phyloP scores from a whole-genome alignment of 1,140 invertebrate species.

The Heliconius nattereri region DNA sequence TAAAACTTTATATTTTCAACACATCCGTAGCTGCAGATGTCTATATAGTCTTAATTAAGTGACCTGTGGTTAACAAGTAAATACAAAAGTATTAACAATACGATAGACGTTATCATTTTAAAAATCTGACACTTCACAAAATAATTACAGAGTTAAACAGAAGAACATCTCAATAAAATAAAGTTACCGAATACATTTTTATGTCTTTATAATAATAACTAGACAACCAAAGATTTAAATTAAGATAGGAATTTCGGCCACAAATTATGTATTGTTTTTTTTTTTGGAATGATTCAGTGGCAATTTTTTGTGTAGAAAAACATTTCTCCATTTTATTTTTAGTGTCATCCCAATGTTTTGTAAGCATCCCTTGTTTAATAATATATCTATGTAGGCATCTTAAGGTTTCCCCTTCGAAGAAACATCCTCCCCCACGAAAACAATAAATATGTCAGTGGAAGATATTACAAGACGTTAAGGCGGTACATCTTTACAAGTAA shows the following conservation, averaged over 20 bases:
- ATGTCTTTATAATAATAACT: constrained; percentile 28
- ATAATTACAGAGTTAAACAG: constrained; percentile 26
- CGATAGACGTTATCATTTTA: background rate
- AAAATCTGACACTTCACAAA: background rate
- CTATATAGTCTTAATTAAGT: background rate
- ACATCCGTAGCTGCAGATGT: background rate
- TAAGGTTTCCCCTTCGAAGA: constrained; percentile 56
- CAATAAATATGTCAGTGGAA: constrained; percentile 79
- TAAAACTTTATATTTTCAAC: background rate
- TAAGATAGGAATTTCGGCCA: background rate
- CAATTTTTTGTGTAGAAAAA: constrained; percentile 9
- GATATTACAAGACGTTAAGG: constrained; percentile 74
- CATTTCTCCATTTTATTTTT: background rate
- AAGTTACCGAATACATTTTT: background rate
- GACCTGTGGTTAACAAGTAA: background rate
- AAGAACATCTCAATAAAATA: constrained; percentile 28
- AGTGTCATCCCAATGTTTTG: constrained; percentile 35
- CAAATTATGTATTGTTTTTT: background rate
- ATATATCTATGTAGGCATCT: constrained; percentile 42
- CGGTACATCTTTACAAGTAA: constrained; percentile 69
- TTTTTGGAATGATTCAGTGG: background rate
- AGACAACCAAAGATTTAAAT: constrained; percentile 3
- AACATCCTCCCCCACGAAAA: constrained; percentile 61
- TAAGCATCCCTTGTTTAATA: constrained; percentile 50
- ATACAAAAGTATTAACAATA: background rate